Evolutionary conservation across 2,888 invertebrate species (phyloP), one percentile per base, ranked within the genome.

Genomic region (Chymomyza amoena): DNA sequence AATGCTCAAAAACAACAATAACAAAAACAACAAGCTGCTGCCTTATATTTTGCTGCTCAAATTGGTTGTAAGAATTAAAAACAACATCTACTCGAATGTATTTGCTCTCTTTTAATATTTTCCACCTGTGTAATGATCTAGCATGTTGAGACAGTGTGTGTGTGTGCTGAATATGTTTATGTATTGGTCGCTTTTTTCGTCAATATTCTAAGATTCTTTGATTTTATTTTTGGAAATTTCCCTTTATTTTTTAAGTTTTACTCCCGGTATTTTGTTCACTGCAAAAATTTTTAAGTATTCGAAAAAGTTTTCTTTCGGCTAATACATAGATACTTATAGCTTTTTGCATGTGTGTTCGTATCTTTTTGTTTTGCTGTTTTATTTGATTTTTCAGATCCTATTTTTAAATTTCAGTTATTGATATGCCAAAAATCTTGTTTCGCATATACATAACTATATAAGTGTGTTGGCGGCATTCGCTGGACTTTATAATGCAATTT

Each of bases 391-490:
- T 75, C 56, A 61, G 61, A 57, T 28, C 18, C 78, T 88, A 89
- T 90, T 89, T 88, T 78, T 89, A 89, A 81, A 79, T 76, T 87
- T 88, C 66, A 84, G 89, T 89, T 90, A 89, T 87, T 82, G 88
- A 87, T 88, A 88, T 88, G 81, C 79, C 81, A 81, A 85, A 79
- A 77, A 82, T 81, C 70, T 72, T 75, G n/a, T 67, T 72, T 75
- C 66, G 32, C 7, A 32, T 32, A 77, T 66, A 68, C 65, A 62
- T 36, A 66, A 60, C 59, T 66, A 25, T 62, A 25, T 59, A 50
- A 18, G 32, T 66, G 28, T 51, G 50, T 50, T 32, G 32, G 32
- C 32, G 5, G 32, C 32, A 32, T 32, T 32, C 32, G 60, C 25
- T 64, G 16, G 56, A 56, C 39, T 45, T 16, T 20, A 45, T 64